Conservation (phyloP, 2,797 vertebrate species). For the Halcyon leucocephala region DNA sequence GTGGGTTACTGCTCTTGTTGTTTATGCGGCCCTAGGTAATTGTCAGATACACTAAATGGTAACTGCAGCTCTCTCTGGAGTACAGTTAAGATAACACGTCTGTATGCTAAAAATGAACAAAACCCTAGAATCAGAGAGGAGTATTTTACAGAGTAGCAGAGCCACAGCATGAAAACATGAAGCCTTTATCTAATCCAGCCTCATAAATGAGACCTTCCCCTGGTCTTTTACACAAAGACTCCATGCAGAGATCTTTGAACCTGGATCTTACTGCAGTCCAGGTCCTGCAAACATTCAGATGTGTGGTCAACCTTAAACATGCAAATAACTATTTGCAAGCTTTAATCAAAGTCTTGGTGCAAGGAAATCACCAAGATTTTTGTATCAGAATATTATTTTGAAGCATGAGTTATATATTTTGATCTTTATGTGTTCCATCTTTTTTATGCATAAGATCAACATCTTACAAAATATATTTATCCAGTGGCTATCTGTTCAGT, state of each 20-base stretch:
- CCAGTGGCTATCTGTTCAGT: neutral
- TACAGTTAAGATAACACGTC: neutral
- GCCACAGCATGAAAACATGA: neutral
- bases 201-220: neutral
- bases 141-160: neutral
- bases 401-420: neutral
- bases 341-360: neutral
- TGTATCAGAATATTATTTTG: neutral
- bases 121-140: neutral
- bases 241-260: neutral
- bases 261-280: fast-evolving
- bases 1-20: neutral
- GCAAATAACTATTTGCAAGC: neutral
- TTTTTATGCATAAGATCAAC: neutral
- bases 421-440: neutral
- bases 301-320: neutral
- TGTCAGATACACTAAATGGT: neutral
- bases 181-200: neutral
- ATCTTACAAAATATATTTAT: neutral
- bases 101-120: neutral
- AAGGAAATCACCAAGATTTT: neutral
- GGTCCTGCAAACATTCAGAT: neutral
- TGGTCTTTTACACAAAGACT: neutral
- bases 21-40: neutral
- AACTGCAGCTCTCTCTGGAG: neutral